These are phyloP conservation scores for Sander vitreus DNA, from an alignment of 2,113 vertebrate genomes.

Conservation along the genomic window DNA sequence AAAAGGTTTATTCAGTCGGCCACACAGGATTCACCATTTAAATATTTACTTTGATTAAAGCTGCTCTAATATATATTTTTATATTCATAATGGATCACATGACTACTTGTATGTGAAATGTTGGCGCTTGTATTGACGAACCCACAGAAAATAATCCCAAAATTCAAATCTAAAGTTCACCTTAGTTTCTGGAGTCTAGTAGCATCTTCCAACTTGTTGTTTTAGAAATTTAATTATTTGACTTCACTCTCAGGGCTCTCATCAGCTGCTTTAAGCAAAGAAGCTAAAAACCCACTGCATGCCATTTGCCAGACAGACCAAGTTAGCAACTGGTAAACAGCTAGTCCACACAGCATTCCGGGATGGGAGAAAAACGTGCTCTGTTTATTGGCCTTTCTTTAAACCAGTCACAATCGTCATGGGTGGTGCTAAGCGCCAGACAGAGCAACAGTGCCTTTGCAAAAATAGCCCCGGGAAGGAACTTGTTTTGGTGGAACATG, in stretches of 20 bases:
- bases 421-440: no score
- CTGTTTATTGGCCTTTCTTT: no score
- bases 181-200: not conserved
- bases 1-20: not conserved
- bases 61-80: not conserved
- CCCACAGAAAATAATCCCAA: not conserved
- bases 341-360: no score
- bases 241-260: not conserved
- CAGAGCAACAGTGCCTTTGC: no score
- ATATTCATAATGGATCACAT: not conserved
- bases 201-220: not conserved
- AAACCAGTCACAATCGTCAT: no score
- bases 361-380: no score
- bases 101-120: no score
- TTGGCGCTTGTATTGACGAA: no score
- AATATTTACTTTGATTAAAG: not conserved
- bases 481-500: no score
- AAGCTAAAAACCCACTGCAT: not conserved
- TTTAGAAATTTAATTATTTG: not conserved
- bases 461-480: no score
- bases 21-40: not conserved
- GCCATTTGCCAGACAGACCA: not conserved
- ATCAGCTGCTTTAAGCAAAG: no score
- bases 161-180: no score
- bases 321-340: not conserved